Evolutionary conservation across 2,797 vertebrate genomes (phyloP), one percentile per base, ranked within the genome.

Genomic region (Ispidina lecontei): DNA sequence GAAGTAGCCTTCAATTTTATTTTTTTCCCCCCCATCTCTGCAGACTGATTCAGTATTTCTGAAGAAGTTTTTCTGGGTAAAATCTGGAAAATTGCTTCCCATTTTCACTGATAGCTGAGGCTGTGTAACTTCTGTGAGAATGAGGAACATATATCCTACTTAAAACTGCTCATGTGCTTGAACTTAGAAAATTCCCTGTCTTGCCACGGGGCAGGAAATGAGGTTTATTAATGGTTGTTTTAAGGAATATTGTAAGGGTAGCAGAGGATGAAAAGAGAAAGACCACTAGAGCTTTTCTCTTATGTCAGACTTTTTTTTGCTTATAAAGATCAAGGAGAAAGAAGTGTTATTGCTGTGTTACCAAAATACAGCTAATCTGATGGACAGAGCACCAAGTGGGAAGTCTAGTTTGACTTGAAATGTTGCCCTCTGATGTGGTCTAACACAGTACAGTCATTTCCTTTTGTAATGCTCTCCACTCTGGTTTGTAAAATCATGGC

Each of bases 301-400:
- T 65, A 69, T 58, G 26, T 77, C 78, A 79, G 54, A 5, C 16
- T 52, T 52, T 65, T 77, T 46, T 89, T 58, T 54, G 3, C 46
- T 77, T 87, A 68, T 47, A 77, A 92, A 89, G 79, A 85, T 91
- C 76, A 95, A 89, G 85, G 58, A 85, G 37, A 84, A 89, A 65
- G 33, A 89, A 78, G 14, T 73, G 39, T 63, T 91, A 89, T 70
- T 82, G 31, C 15, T 67, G 23, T 44, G 23, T 39, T 91, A 88
- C 55, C 69, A 88, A 93, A 87, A 85, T 23, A 91, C 29, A 87
- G n/a, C 51, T 78, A 71, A 94, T 87, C 73, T 86, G 70, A 90
- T 55, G 31, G 55, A 90, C 67, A 75, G 51, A 81, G 26, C 29
- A 81, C 26, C 26, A 71, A 83, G 51, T 43, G 47, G 43, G 62